Conservation (phyloP, 1,140 invertebrate genomes). For the Brachionus asplanchnoidis region DNA sequence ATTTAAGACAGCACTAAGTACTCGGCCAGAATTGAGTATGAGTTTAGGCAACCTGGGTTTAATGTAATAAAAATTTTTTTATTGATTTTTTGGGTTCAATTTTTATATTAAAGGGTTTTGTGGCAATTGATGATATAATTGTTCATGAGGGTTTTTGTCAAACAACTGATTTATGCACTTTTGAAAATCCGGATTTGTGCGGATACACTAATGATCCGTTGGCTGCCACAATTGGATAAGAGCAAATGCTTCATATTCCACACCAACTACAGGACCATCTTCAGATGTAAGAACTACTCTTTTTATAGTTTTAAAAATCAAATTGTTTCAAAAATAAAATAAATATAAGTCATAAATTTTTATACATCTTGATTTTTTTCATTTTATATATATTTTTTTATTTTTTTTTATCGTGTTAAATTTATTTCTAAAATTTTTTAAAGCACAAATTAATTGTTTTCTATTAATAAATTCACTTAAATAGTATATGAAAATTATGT, state of each 20-base stretch:
- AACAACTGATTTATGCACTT: slow-evolving; percentile 24
- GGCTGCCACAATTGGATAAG: not conserved
- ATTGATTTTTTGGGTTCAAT: too few species aligned
- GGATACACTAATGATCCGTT: slow-evolving; percentile 9
- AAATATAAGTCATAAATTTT: too few species aligned
- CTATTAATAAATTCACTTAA: too few species aligned
- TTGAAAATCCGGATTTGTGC: slow-evolving; percentile 20
- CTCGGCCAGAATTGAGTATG: not conserved
- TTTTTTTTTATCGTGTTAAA: too few species aligned
- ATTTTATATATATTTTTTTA: too few species aligned
- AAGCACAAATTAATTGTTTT: too few species aligned
- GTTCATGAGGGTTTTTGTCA: slow-evolving; percentile 16
- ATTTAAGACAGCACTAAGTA: not conserved
- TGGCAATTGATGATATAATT: slow-evolving; percentile 10
- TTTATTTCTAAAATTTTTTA: too few species aligned
- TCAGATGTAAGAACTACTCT: slow-evolving; percentile 8
- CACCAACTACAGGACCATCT: not conserved
- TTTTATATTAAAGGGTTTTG: slow-evolving; percentile 23
- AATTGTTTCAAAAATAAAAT: too few species aligned
- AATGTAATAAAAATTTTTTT: too few species aligned
- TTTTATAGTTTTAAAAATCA: not conserved
- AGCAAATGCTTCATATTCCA: not conserved
- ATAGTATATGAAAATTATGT: too few species aligned
- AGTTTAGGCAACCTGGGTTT: not conserved
- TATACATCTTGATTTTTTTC: too few species aligned